Base-by-base conservation (phyloP, 2,113 vertebrate species). In the Arothron firmamentum region DNA sequence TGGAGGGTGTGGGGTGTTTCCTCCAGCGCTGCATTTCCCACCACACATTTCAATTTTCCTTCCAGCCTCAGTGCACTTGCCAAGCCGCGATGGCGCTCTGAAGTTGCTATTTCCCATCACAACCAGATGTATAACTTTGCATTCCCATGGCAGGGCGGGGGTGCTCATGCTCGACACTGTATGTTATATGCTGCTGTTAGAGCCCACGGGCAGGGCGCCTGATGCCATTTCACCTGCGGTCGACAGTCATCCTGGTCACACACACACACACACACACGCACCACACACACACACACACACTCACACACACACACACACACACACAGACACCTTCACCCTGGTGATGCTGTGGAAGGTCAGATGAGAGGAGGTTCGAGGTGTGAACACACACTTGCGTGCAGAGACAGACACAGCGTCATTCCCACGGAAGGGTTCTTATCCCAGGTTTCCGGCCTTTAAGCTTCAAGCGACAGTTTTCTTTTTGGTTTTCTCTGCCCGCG, bases 71-170 rank as follows among this genome's bases (percentile, higher is more conserved):
- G 47, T n/a, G n/a, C 56, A 16, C 68, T 75, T 31, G 67, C 76
- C 76, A 78, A 75, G 79, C 81, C 59, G 13, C 78, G 56, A 48
- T 56, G 54, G 56, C 31, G 62, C 63, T 60, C 75, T 62, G 78
- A 86, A 88, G 62, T 79, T 78, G 73, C 73, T 62, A 17, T 78
- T 85, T 82, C 82, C 86, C 86, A 79, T 85, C 65, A 64, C 64
- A 56, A 71, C 73, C 76, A 80, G 66, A 81, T 73, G 79, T 74
- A 77, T 51, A 47, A 59, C 42, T 67, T 53, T 85, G 48, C 82
- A 64, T 82, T 86, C 82, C 79, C 72, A 82, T 63, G 65, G 56
- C 11, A 28, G 46, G 67, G n/a, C 59, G 41, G 65, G 64, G 56
- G 38, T 20, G 17, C 56, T 43, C 16, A 13, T 65, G 55, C 17